Percentiles rank a stretch among this genome's conserved stretches.
phyloP scores from a whole-genome alignment of 2,888 invertebrate genomes.

The Salticus scenicus region DNA sequence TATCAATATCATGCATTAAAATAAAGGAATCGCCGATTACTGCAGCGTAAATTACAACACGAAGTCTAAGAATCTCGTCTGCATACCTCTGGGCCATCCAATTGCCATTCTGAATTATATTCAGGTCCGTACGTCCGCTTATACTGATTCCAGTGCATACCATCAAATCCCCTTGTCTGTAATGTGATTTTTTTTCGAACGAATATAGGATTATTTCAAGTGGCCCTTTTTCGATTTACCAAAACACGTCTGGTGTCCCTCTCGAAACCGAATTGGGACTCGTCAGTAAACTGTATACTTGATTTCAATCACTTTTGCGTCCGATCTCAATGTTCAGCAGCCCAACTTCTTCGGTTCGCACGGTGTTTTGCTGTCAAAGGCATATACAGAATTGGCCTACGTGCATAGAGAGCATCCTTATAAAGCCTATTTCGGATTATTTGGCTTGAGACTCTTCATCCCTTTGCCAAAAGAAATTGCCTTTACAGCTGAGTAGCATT shows the following conservation, averaged over 20 bases:
- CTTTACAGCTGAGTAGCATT: too few species aligned
- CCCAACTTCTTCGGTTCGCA: neutral
- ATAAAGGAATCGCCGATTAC: neutral
- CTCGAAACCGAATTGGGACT: neutral
- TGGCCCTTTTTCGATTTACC: neutral
- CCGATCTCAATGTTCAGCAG: conserved; percentile 5
- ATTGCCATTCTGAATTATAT: neutral
- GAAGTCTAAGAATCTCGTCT: neutral
- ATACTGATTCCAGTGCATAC: neutral
- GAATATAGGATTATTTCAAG: neutral
- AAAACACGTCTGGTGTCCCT: neutral
- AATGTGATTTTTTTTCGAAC: neutral
- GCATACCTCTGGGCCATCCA: neutral
- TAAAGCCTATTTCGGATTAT: conserved; percentile 1
- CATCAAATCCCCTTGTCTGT: neutral
- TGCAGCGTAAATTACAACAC: neutral
- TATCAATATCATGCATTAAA: neutral
- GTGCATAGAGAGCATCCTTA: neutral
- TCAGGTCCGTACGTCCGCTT: neutral
- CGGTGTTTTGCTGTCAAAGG: neutral
- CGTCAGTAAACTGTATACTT: neutral
- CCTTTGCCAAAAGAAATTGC: neutral
- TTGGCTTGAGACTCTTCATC: neutral
- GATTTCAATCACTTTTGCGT: neutral
- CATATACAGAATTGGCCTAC: neutral